Evolutionary conservation across 2,797 vertebrate species (phyloP).

Genomic region (Myripristis murdjan): DNA sequence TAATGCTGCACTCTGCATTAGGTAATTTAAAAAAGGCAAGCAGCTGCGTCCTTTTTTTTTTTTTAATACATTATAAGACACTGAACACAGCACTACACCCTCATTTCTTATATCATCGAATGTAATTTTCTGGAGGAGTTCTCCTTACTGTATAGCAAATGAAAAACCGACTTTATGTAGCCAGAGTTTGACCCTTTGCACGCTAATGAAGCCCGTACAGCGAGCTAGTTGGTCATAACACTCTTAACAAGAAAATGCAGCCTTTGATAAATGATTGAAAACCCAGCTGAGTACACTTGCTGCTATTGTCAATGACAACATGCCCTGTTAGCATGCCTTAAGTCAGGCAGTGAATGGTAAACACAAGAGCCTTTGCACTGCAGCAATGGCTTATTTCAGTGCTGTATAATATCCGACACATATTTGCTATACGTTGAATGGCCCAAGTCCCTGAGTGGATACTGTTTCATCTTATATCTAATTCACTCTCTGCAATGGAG

Average conservation of each 20-base stretch:
- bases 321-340: conserved; percentile 24
- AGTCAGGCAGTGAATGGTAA: conserved; percentile 32
- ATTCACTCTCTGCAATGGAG: no score
- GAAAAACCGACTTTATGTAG: conserved; percentile 12
- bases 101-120: background rate
- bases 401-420: background rate
- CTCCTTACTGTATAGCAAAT: background rate
- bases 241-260: conserved; percentile 16
- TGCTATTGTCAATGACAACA: conserved; percentile 39
- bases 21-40: conserved; percentile 18
- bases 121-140: background rate
- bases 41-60: conserved; percentile 12
- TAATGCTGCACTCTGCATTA: conserved; percentile 24
- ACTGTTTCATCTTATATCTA: no score
- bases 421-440: no score
- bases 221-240: conserved; percentile 37
- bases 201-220: conserved; percentile 43
- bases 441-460: no score
- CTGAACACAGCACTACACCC: background rate
- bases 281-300: conserved; percentile 25
- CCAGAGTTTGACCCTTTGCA: conserved; percentile 41
- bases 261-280: conserved; percentile 45
- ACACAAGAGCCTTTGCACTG: conserved; percentile 7
- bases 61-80: background rate
- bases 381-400: background rate